Percentiles rank a stretch among this genome's conserved stretches.
These are phyloP conservation scores for Natrix natrix DNA, from an alignment of 2,797 vertebrate genomes.

Conservation along the genomic window DNA sequence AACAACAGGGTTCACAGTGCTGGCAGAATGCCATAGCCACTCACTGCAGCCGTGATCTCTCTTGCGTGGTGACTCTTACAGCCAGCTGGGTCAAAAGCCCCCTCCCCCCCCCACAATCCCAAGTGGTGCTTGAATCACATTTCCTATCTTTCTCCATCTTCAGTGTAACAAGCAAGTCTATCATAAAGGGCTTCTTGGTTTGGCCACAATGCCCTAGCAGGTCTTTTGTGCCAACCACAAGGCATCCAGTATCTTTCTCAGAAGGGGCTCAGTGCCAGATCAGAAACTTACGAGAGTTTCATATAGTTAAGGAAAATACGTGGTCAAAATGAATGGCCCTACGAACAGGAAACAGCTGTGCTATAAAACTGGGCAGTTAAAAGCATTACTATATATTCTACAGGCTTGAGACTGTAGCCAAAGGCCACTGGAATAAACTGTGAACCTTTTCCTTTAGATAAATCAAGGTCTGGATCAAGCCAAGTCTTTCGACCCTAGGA, in stretches of 20 bases:
- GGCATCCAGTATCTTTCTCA: background rate
- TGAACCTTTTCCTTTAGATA: background rate
- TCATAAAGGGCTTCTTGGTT: background rate
- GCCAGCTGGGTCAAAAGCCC: constrained; percentile 34
- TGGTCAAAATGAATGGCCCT: background rate
- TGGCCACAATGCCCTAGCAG: background rate
- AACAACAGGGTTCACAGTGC: constrained; percentile 29
- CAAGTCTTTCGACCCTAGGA: background rate
- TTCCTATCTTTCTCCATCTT: constrained; percentile 19
- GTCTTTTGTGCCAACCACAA: background rate
- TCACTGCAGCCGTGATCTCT: constrained; percentile 23
- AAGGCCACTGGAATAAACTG: background rate
- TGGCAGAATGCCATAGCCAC: constrained; percentile 30
- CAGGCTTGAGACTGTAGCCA: background rate
- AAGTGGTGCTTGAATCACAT: constrained; percentile 12
- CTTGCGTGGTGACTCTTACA: constrained; percentile 10
- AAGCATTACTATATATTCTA: background rate
- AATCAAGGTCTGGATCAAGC: background rate
- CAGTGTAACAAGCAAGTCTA: background rate
- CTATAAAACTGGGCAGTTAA: background rate
- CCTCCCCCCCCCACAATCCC: background rate
- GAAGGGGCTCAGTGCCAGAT: background rate
- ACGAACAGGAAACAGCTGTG: background rate
- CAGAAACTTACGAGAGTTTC: background rate
- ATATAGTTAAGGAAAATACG: background rate